Conservation (phyloP, 2,113 vertebrate genomes). For the Rhegmatorhina hoffmannsi region DNA sequence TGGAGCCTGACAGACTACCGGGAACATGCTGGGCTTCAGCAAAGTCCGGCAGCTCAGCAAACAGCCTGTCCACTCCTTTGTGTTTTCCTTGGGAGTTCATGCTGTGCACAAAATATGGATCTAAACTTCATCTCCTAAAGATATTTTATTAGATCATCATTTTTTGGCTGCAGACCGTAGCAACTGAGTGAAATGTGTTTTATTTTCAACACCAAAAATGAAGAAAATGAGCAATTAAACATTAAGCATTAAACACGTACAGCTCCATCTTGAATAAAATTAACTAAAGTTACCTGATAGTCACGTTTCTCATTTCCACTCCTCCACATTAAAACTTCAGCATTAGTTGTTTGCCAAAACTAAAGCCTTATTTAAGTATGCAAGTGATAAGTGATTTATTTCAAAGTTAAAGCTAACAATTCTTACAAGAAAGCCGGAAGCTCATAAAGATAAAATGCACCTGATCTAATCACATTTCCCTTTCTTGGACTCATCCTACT, state of each 20-base stretch:
- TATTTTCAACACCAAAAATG: background rate
- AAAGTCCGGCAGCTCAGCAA: background rate
- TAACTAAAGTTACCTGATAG: background rate
- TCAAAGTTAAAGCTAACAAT: slow-evolving; percentile 1
- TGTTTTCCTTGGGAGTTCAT: background rate
- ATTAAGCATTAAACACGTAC: background rate
- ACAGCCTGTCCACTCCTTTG: background rate
- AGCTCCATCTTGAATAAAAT: background rate
- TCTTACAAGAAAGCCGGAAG: background rate
- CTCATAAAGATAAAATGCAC: background rate
- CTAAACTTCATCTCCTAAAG: background rate
- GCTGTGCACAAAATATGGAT: background rate
- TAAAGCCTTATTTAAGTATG: slow-evolving; percentile 4
- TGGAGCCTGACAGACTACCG: rapidly evolving
- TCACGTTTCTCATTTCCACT: background rate
- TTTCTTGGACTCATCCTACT: background rate
- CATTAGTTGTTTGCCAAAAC: background rate
- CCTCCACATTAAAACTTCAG: background rate
- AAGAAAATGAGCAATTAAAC: background rate
- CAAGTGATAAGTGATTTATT: background rate
- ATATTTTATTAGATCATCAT: background rate
- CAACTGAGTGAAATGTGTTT: background rate
- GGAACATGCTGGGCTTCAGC: rapidly evolving
- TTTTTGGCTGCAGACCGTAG: background rate
- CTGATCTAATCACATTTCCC: slow-evolving; percentile 15